A percentile compares a stretch with the other conserved stretches of the same genome.
phyloP scores from a whole-genome alignment of 2,797 vertebrate genomes.

The Poecilia wingei region DNA sequence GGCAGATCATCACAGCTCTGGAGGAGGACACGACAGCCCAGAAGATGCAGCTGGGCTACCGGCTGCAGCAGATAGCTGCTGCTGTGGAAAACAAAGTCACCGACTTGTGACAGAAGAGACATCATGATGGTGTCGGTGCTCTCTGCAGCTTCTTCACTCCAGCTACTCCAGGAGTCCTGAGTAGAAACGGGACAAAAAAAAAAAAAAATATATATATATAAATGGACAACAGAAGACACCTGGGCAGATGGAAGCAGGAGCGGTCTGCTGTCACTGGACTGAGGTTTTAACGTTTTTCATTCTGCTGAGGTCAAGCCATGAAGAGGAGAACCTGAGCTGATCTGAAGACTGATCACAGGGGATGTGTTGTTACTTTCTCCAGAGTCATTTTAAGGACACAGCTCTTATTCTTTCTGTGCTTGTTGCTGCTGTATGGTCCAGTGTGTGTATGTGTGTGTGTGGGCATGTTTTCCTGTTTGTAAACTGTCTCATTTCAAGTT shows the following conservation, averaged over 20 bases:
- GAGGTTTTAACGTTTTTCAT: neutral
- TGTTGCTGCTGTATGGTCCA: conserved; percentile 44
- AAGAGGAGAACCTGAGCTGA: conserved; percentile 9
- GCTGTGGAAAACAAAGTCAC: conserved; percentile 99
- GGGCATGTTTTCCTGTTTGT: neutral
- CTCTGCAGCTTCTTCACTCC: neutral
- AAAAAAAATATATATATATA: too few species aligned
- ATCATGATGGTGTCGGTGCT: neutral
- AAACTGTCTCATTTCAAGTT: conserved; percentile 4
- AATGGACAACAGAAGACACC: neutral
- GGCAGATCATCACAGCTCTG: conserved; percentile 95
- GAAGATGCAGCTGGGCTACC: conserved; percentile 98
- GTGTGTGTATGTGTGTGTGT: neutral
- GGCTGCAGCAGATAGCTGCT: conserved; percentile 96
- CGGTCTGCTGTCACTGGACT: neutral
- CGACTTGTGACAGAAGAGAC: conserved; percentile 87
- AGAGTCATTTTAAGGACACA: conserved; percentile 29
- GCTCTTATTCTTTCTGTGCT: conserved; percentile 50
- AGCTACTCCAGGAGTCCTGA: neutral
- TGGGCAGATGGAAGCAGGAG: neutral
- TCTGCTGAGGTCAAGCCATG: neutral
- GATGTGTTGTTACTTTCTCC: conserved; percentile 1
- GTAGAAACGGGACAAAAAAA: neutral
- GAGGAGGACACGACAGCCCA: conserved; percentile 96
- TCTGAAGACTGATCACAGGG: conserved; percentile 15